A percentile compares a stretch with the other conserved stretches of the same genome.
Evolutionary conservation across 2,113 vertebrate species (phyloP).

Genomic region (Percina caprodes): DNA sequence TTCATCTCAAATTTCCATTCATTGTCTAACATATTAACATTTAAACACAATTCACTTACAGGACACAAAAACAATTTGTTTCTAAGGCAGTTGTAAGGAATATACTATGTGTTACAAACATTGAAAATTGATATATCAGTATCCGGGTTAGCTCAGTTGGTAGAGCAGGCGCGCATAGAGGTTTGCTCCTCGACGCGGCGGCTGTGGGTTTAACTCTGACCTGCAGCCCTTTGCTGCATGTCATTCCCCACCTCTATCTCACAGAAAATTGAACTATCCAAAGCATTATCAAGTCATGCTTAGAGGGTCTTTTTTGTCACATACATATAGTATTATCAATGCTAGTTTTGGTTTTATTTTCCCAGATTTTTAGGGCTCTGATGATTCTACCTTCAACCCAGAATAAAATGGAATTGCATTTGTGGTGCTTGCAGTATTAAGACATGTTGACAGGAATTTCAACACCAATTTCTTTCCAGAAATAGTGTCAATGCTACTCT

Average conservation of each 20-base stretch:
- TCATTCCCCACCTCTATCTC: no score
- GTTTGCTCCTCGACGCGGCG: no score
- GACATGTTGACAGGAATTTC: no score
- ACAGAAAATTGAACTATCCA: no score
- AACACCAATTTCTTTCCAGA: not conserved
- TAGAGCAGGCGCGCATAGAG: no score
- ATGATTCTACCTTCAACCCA: no score
- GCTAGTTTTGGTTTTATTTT: not conserved
- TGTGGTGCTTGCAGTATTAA: not conserved
- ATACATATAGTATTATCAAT: not conserved
- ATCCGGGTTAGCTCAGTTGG: no score
- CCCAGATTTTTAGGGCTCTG: no score
- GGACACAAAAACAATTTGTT: not conserved
- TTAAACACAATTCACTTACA: not conserved
- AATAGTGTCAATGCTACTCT: not conserved
- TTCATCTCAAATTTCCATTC: not conserved
- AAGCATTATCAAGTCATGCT: not conserved
- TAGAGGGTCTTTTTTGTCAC: not conserved
- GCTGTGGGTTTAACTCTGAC: no score
- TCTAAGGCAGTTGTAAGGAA: not conserved
- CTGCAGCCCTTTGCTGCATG: no score
- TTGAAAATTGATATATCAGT: not conserved
- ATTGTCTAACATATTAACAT: not conserved
- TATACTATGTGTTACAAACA: not conserved
- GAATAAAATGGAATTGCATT: not conserved